phyloP scores from a whole-genome alignment of 1,140 invertebrate species.

The Temnothorax curvispinosus region DNA sequence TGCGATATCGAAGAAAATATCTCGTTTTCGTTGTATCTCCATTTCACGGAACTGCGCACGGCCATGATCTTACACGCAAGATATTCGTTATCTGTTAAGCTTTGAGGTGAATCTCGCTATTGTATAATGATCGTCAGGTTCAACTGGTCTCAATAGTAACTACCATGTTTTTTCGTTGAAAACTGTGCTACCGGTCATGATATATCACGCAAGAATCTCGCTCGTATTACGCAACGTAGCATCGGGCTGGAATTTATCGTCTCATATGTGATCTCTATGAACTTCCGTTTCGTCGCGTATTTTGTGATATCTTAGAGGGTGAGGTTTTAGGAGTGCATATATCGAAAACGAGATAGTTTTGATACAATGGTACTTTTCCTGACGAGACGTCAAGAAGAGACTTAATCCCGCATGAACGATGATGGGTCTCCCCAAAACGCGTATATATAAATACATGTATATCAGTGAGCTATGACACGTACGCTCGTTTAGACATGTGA shows the following conservation, averaged over 20 bases:
- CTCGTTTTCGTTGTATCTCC: slow-evolving; percentile 21
- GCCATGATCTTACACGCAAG: slow-evolving; percentile 8
- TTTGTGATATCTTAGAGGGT: slow-evolving; percentile 27
- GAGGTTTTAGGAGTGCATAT: neutral
- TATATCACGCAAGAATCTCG: slow-evolving; percentile 32
- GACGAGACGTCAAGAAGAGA: slow-evolving; percentile 35
- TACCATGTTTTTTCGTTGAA: neutral
- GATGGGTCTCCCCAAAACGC: slow-evolving; percentile 4
- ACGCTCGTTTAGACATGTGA: slow-evolving; percentile 64
- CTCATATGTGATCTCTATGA: slow-evolving; percentile 24
- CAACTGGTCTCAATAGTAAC: neutral
- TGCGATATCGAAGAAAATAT: slow-evolving; percentile 24
- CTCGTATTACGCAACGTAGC: neutral
- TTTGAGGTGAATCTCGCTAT: slow-evolving; percentile 28
- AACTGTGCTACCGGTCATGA: neutral
- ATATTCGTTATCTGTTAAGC: slow-evolving; percentile 23
- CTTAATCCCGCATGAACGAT: slow-evolving; percentile 49
- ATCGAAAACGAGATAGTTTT: slow-evolving; percentile 37
- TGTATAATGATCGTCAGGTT: neutral
- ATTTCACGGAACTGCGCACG: slow-evolving; percentile 1
- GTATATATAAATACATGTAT: slow-evolving; percentile 48
- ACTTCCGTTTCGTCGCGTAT: slow-evolving; percentile 20
- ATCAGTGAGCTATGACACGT: slow-evolving; percentile 65
- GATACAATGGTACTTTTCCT: slow-evolving; percentile 42
- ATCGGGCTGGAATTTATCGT: slow-evolving; percentile 3